phyloP scores from a whole-genome alignment of 1,140 invertebrate genomes.

The Drosophila carrolli region DNA sequence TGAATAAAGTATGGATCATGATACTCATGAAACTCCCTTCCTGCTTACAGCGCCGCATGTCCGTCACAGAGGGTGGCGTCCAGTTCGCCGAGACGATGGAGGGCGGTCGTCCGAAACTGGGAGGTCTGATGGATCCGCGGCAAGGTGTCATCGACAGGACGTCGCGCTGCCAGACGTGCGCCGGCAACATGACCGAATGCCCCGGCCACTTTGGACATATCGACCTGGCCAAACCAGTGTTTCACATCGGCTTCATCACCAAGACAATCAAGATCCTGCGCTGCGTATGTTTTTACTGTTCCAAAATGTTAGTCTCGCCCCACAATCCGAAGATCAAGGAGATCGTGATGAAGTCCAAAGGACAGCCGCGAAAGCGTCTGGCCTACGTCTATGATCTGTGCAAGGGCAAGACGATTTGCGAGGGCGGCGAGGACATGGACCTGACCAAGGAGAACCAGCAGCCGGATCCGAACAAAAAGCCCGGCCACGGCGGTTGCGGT shows the following conservation, averaged over 20 bases:
- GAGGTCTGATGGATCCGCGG: conserved; percentile 99
- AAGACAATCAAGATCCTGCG: conserved; percentile 98
- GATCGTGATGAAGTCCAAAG: conserved; percentile 97
- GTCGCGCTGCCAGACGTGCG: conserved; percentile 98
- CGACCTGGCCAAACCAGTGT: conserved; percentile 99
- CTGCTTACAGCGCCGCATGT: conserved; percentile 94
- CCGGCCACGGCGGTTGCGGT: conserved; percentile 97
- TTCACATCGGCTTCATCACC: conserved; percentile 98
- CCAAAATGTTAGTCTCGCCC: conserved; percentile 97
- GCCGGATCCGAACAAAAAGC: conserved; percentile 88
- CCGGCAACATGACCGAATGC: conserved; percentile 99
- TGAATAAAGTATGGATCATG: no score
- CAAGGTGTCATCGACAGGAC: conserved; percentile 98
- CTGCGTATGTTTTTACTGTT: conserved; percentile 99
- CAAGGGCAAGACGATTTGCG: conserved; percentile 99
- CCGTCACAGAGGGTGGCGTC: conserved; percentile 98
- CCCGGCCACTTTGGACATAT: conserved; percentile 99
- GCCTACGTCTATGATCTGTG: conserved; percentile 99
- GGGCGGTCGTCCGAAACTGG: conserved; percentile 97
- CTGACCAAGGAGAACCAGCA: conserved; percentile 89
- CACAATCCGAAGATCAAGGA: conserved; percentile 99
- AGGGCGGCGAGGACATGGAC: conserved; percentile 99
- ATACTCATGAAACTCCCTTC: neutral
- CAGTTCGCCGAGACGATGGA: conserved; percentile 99
- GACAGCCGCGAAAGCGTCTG: conserved; percentile 97